phyloP scores from a whole-genome alignment of 1,140 invertebrate genomes.

The Saccostrea glomerata region DNA sequence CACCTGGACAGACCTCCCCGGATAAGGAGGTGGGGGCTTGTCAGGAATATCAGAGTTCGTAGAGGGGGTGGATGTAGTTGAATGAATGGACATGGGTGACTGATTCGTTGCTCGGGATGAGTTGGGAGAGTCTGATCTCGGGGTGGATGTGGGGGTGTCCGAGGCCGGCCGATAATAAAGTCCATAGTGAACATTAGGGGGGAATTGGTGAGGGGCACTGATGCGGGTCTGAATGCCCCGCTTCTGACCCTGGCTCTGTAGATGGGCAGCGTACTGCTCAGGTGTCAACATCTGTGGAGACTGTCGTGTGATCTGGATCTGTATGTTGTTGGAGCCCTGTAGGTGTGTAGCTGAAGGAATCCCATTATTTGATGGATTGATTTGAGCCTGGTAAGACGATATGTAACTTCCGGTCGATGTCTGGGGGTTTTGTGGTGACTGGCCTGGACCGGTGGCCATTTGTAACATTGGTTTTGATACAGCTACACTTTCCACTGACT shows the following conservation, averaged over 20 bases:
- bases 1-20: conserved; percentile 64
- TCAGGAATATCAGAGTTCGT: conserved; percentile 77
- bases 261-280: conserved; percentile 22
- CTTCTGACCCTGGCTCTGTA: conserved; percentile 34
- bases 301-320: conserved; percentile 70
- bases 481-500: conserved; percentile 92
- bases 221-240: background rate
- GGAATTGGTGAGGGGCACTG: conserved; percentile 37
- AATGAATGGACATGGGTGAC: conserved; percentile 74
- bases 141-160: conserved; percentile 70
- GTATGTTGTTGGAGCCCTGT: conserved; percentile 62
- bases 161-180: conserved; percentile 55
- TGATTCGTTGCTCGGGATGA: conserved; percentile 73
- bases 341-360: background rate
- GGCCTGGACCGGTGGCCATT: conserved; percentile 88
- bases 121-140: conserved; percentile 76
- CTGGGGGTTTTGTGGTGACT: conserved; percentile 15
- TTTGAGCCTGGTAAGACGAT: conserved; percentile 58
- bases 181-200: conserved; percentile 52
- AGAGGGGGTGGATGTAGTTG: conserved; percentile 75
- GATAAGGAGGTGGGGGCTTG: conserved; percentile 77
- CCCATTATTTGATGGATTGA: conserved; percentile 54
- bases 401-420: conserved; percentile 43
- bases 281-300: conserved; percentile 46
- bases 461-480: conserved; percentile 95